Conservation (phyloP, 2,888 invertebrate genomes). For the Zelleria hepariella region DNA sequence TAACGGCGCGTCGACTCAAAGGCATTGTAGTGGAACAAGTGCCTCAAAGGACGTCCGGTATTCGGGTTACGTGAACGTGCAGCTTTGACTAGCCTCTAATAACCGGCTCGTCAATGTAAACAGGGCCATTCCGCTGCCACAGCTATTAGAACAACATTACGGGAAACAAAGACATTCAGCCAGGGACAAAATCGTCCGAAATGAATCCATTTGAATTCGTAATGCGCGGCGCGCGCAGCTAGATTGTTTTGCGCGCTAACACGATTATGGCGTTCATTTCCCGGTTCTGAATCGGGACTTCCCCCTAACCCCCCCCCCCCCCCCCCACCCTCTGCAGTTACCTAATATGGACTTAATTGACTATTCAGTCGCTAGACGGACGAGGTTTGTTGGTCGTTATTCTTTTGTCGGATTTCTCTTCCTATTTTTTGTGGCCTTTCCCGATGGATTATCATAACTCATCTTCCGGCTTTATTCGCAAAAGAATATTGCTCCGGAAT, state of each 20-base stretch:
- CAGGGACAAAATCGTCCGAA: not conserved
- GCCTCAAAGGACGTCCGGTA: too few relatives aligned
- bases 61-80: too few relatives aligned
- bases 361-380: not conserved
- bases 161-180: not conserved
- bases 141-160: not conserved
- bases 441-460: not conserved
- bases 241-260: conserved; percentile 4
- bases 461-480: not conserved
- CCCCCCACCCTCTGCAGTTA: not conserved
- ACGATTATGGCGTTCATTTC: conserved; percentile 2
- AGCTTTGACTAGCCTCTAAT: too few relatives aligned
- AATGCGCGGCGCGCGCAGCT: conserved; percentile 1
- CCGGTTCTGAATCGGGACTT: not conserved
- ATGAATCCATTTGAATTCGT: conserved; percentile 7
- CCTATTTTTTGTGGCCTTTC: not conserved
- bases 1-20: too few relatives aligned
- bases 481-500: not conserved
- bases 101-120: too few relatives aligned
- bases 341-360: not conserved
- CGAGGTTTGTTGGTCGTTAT: not conserved
- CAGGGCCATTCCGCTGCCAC: too few relatives aligned
- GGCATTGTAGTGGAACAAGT: too few relatives aligned
- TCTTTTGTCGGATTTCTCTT: not conserved
- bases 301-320: not conserved